These are phyloP conservation scores for Cantharis rustica DNA, from an alignment of 2,888 invertebrate genomes.

Conservation along the genomic window DNA sequence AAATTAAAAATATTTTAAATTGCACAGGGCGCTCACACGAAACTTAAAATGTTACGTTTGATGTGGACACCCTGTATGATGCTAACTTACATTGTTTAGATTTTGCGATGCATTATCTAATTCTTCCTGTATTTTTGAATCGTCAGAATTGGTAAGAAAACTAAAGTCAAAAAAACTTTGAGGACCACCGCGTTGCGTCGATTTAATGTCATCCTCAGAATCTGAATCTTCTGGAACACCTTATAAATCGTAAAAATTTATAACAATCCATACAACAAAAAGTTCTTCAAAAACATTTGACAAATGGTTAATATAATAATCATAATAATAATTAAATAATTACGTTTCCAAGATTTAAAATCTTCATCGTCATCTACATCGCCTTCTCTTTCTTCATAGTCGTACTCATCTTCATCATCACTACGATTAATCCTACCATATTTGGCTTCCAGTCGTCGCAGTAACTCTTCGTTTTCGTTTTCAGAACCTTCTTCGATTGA, in stretches of 20 bases:
- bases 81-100: conserved; percentile 48
- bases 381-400: conserved; percentile 55
- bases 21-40: background rate
- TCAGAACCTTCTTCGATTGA: conserved; percentile 25
- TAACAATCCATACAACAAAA: background rate
- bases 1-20: background rate
- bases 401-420: conserved; percentile 52
- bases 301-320: conserved; percentile 20
- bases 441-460: conserved; percentile 73
- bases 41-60: background rate
- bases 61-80: background rate
- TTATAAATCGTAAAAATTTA: conserved; percentile 17
- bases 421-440: conserved; percentile 67
- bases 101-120: conserved; percentile 51
- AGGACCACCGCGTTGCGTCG: conserved; percentile 36
- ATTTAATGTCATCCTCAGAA: conserved; percentile 42
- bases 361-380: conserved; percentile 44
- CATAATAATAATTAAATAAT: conserved; percentile 28
- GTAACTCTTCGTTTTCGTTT: conserved; percentile 64
- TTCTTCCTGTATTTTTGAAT: conserved; percentile 57
- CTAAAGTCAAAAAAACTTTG: conserved; percentile 55
- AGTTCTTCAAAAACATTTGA: conserved; percentile 17
- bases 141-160: conserved; percentile 63
- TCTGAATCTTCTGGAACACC: conserved; percentile 40
- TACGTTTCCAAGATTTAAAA: conserved; percentile 54